These are phyloP conservation scores for Desoria tigrina DNA, from an alignment of 2,888 invertebrate genomes.

Conservation along the genomic window DNA sequence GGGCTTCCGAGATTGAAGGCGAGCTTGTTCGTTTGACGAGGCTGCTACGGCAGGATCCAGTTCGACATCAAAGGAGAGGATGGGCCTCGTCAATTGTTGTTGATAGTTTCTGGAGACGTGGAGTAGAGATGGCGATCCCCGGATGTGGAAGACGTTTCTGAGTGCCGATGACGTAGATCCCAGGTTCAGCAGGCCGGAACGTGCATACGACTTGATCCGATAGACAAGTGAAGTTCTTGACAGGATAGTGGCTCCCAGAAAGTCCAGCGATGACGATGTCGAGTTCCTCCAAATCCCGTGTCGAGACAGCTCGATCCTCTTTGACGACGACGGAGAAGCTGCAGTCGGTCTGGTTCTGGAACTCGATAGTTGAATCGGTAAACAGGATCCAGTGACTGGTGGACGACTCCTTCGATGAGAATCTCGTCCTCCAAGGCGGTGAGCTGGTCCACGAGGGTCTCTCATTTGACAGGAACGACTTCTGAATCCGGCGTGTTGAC, in stretches of 20 bases:
- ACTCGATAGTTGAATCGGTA: not conserved
- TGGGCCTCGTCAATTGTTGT: not conserved
- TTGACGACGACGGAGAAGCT: not conserved
- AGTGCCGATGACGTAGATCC: not conserved
- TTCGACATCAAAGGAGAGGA: slow-evolving; percentile 15
- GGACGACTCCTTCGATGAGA: too few species aligned
- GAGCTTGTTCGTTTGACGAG: not conserved
- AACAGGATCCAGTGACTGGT: not conserved
- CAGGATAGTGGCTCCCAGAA: too few species aligned
- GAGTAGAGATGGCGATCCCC: not conserved
- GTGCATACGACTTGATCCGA: slow-evolving; percentile 3
- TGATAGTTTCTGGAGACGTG: slow-evolving; percentile 4
- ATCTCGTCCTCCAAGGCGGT: too few species aligned
- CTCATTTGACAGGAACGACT: not conserved
- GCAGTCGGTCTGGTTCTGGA: not conserved
- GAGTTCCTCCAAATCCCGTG: not conserved
- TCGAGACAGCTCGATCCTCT: too few species aligned
- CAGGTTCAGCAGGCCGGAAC: slow-evolving; percentile 1
- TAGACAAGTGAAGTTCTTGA: not conserved
- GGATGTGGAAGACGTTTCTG: not conserved
- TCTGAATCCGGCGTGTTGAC: not conserved
- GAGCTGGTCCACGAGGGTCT: not conserved
- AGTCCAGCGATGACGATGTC: slow-evolving; percentile 9
- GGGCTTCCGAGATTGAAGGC: slow-evolving; percentile 19
- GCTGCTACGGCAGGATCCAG: not conserved